Evolutionary conservation across 30 jellyfish, hydroid and myxozoan genomes (phyloP).

Genomic region (Aurelia aurita complex sp. Pacific): DNA sequence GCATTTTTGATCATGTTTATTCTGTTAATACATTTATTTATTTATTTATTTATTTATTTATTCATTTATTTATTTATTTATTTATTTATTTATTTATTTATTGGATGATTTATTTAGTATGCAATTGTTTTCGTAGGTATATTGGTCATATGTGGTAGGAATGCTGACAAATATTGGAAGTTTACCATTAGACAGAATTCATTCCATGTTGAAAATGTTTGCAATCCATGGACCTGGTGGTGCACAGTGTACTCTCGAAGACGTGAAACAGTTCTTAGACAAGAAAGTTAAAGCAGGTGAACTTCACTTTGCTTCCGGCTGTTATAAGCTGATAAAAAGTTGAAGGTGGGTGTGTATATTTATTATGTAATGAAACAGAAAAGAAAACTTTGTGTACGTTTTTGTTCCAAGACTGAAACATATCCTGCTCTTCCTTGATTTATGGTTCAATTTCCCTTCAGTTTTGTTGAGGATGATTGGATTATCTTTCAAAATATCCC

Average conservation of each 20-base stretch:
- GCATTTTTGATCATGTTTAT: neutral
- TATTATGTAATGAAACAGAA: too few species aligned
- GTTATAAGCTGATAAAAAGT: constrained; percentile 68
- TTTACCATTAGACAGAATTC: constrained; percentile 90
- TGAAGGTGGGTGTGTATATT: neutral
- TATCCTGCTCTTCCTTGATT: too few species aligned
- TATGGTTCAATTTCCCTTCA: too few species aligned
- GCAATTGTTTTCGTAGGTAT: constrained; percentile 46
- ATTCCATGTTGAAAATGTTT: constrained; percentile 94
- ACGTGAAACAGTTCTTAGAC: constrained; percentile 81
- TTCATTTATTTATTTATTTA: too few species aligned
- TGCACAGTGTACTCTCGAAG: constrained; percentile 82
- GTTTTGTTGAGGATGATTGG: too few species aligned
- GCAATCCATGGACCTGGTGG: constrained; percentile 88
- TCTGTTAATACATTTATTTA: neutral
- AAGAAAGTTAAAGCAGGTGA: constrained; percentile 83
- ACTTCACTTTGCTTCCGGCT: constrained; percentile 77
- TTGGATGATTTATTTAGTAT: neutral
- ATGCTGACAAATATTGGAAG: constrained; percentile 95
- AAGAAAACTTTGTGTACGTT: too few species aligned
- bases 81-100: too few species aligned
- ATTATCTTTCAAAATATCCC: too few species aligned
- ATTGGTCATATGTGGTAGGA: constrained; percentile 98
- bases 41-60: too few species aligned
- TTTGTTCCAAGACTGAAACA: too few species aligned